phyloP scores from a whole-genome alignment of 1,140 invertebrate species.

The Cepaea nemoralis region DNA sequence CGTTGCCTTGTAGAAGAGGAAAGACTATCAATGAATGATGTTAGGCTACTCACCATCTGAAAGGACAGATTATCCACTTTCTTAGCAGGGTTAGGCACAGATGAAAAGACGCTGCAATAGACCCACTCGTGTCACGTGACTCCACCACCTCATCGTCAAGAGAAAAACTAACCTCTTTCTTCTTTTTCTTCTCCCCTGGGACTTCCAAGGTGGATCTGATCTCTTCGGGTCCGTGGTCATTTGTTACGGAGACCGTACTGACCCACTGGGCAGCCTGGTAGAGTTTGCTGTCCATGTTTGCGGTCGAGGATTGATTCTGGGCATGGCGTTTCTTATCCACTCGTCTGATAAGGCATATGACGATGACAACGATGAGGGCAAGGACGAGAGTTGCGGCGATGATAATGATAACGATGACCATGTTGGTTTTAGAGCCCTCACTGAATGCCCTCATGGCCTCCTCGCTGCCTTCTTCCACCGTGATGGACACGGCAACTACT shows the following conservation, averaged over 20 bases:
- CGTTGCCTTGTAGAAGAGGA: too few relatives aligned
- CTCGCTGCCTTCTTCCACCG: slow-evolving; percentile 37
- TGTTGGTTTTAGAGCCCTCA: slow-evolving; percentile 26
- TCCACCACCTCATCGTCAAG: slow-evolving; percentile 33
- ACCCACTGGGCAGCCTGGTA: slow-evolving; percentile 48
- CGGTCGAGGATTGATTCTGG: neutral
- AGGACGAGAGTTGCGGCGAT: slow-evolving; percentile 35
- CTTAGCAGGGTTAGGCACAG: neutral
- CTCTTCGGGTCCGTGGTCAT: slow-evolving; percentile 4
- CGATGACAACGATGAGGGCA: slow-evolving; percentile 31
- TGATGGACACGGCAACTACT: slow-evolving; percentile 6
- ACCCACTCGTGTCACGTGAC: slow-evolving; percentile 28
- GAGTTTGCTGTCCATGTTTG: slow-evolving; percentile 30
- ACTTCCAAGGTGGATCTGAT: slow-evolving; percentile 22
- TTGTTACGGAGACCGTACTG: slow-evolving; percentile 37
- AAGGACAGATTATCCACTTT: slow-evolving; percentile 2
- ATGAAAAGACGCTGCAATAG: slow-evolving; percentile 9
- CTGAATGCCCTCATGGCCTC: slow-evolving; percentile 35
- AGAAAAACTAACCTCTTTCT: slow-evolving; percentile 42
- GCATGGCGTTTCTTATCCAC: slow-evolving; percentile 28
- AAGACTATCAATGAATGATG: too few relatives aligned
- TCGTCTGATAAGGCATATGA: slow-evolving; percentile 41
- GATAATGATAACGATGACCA: slow-evolving; percentile 44
- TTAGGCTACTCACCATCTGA: slow-evolving; percentile 4
- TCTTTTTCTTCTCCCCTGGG: slow-evolving; percentile 41